Percentiles rank a stretch among this genome's conserved stretches.
phyloP scores from a whole-genome alignment of 2,797 vertebrate species.

The Danio choprae region DNA sequence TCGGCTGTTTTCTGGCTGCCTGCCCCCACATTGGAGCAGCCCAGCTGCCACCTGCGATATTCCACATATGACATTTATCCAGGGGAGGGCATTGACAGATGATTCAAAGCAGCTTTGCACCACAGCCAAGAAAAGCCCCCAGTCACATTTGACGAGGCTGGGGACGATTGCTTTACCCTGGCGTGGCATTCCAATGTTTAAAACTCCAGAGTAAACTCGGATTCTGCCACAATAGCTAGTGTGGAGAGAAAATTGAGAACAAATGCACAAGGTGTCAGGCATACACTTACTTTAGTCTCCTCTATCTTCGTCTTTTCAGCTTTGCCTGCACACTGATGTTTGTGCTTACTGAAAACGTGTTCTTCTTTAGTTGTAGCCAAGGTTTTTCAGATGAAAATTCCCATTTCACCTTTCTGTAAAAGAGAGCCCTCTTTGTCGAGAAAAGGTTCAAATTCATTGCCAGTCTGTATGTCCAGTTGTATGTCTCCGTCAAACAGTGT shows the following conservation, averaged over 20 bases:
- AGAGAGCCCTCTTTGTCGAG: not conserved
- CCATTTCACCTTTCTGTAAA: not conserved
- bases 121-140: slow-evolving; percentile 75
- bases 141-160: slow-evolving; percentile 79
- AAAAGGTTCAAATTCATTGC: not conserved
- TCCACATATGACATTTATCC: slow-evolving; percentile 82
- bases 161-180: slow-evolving; percentile 74
- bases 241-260: slow-evolving; percentile 33
- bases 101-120: slow-evolving; percentile 81
- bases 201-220: slow-evolving; percentile 44
- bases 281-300: slow-evolving; percentile 12
- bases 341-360: not conserved
- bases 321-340: slow-evolving; percentile 2
- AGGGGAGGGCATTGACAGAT: slow-evolving; percentile 79
- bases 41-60: slow-evolving; percentile 82
- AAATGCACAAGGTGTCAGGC: slow-evolving; percentile 30
- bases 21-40: slow-evolving; percentile 67
- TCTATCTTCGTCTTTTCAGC: not conserved
- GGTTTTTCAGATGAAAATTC: not conserved
- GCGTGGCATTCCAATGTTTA: slow-evolving; percentile 65
- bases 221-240: slow-evolving; percentile 15
- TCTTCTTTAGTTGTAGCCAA: not conserved
- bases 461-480: not conserved
- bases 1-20: slow-evolving; percentile 74
- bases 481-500: not conserved